Conservation (phyloP, 2,888 invertebrate genomes). For the Luffia ferchaultella region DNA sequence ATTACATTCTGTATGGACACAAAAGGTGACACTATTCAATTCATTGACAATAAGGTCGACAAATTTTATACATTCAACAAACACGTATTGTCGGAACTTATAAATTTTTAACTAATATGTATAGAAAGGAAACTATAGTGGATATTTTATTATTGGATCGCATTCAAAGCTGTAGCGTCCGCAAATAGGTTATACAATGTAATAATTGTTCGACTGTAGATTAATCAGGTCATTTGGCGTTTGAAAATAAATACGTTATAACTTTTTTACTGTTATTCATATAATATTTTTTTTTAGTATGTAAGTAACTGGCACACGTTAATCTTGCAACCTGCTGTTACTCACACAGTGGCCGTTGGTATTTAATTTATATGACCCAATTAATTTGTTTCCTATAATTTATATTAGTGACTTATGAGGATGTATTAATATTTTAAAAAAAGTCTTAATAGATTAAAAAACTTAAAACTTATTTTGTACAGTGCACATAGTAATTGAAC, state of each 20-base stretch:
- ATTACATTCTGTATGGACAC: background rate
- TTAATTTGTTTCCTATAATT: too few relatives aligned
- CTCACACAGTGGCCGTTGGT: too few relatives aligned
- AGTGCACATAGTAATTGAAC: too few relatives aligned
- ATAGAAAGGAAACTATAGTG: background rate
- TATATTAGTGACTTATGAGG: too few relatives aligned
- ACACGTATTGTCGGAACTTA: background rate
- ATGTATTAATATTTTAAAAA: too few relatives aligned
- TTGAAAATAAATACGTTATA: too few relatives aligned
- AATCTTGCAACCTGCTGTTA: too few relatives aligned
- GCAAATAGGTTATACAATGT: background rate
- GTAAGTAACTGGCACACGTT: too few relatives aligned
- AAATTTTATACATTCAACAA: background rate
- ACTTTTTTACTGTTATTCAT: background rate
- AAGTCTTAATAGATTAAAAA: too few relatives aligned
- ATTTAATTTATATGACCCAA: too few relatives aligned
- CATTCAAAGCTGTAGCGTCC: background rate
- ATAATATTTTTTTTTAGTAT: too few relatives aligned
- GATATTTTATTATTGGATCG: background rate
- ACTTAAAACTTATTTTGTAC: too few relatives aligned
- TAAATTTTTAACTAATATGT: background rate
- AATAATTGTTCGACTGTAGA: background rate
- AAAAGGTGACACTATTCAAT: background rate
- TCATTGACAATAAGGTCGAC: background rate
- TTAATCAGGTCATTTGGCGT: background rate